phyloP scores from a whole-genome alignment of 2,797 vertebrate species.

The Chiloscyllium punctatum region DNA sequence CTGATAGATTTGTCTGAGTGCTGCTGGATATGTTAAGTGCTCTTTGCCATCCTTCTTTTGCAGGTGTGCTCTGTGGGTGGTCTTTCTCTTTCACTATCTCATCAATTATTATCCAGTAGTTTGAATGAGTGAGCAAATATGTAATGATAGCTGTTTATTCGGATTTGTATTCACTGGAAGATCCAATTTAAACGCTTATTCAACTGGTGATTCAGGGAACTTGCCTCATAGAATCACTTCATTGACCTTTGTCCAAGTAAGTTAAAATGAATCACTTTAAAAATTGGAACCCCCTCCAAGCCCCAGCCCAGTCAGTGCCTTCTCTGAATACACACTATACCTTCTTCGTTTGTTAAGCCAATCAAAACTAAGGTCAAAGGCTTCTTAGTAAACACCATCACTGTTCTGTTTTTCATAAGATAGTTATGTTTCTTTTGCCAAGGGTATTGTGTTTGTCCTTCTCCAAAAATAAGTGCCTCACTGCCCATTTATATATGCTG shows the following conservation, averaged over 20 bases:
- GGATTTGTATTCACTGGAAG: not conserved
- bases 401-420: not conserved
- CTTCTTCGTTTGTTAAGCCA: not conserved
- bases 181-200: not conserved
- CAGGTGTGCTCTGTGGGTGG: not conserved
- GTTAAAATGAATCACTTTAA: not conserved
- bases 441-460: not conserved
- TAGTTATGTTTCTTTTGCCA: too few species aligned
- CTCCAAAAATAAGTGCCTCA: not conserved
- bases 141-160: not conserved
- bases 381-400: not conserved
- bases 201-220: not conserved
- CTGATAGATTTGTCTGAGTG: not conserved
- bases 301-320: not conserved
- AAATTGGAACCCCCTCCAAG: not conserved
- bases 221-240: not conserved
- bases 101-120: conserved; percentile 10
- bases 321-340: not conserved
- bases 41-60: not conserved
- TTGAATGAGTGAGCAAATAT: not conserved
- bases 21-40: not conserved
- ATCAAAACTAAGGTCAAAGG: not conserved
- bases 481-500: not conserved
- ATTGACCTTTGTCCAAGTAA: not conserved
- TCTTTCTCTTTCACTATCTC: not conserved